A percentile compares a stretch with the other conserved stretches of the same genome.
phyloP scores from a whole-genome alignment of 2,113 vertebrate genomes.

The Oenanthe melanoleuca region DNA sequence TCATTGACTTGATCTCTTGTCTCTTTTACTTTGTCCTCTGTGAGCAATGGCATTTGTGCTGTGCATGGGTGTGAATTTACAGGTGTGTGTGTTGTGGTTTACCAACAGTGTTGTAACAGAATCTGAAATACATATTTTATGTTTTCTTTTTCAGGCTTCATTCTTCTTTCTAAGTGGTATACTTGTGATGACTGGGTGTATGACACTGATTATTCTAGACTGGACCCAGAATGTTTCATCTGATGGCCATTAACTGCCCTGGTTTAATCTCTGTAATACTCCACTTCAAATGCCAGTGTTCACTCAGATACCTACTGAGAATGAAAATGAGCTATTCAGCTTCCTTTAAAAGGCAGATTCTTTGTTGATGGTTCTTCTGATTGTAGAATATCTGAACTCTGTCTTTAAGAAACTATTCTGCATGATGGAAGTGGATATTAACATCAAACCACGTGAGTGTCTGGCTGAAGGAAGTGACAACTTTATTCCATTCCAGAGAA shows the following conservation, averaged over 20 bases:
- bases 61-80: neutral
- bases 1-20: neutral
- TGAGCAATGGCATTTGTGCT: neutral
- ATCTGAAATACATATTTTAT: neutral
- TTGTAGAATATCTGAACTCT: slow-evolving; percentile 77
- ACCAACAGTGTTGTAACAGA: neutral
- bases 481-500: slow-evolving; percentile 97
- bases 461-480: slow-evolving; percentile 82
- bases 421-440: slow-evolving; percentile 70
- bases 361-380: slow-evolving; percentile 77
- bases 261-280: slow-evolving; percentile 11
- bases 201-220: slow-evolving; percentile 90
- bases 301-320: slow-evolving; percentile 72
- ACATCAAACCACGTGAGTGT: slow-evolving; percentile 77
- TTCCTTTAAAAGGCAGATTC: slow-evolving; percentile 78
- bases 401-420: slow-evolving; percentile 76
- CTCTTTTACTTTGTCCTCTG: neutral
- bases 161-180: slow-evolving; percentile 87
- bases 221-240: slow-evolving; percentile 79
- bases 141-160: slow-evolving; percentile 79
- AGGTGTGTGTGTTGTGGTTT: neutral
- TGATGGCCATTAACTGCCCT: slow-evolving; percentile 68
- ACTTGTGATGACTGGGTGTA: slow-evolving; percentile 89
- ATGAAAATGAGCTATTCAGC: slow-evolving; percentile 70
- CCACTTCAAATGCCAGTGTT: slow-evolving; percentile 70